Base-by-base conservation (phyloP, 2,888 invertebrate species). In the Ceraclea dissimilis region DNA sequence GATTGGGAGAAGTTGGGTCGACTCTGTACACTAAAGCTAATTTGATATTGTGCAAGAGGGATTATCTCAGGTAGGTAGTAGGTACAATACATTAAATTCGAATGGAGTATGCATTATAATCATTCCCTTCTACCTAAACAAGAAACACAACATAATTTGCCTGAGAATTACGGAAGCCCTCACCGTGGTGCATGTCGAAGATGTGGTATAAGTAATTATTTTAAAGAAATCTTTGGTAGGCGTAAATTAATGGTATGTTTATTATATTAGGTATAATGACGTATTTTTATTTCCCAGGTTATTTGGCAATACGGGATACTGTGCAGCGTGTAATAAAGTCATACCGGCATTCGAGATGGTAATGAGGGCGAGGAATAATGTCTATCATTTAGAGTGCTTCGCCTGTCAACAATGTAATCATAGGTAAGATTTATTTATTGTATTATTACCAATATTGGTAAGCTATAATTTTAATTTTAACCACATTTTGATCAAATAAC, bases 261-360 rank as follows among this genome's bases (percentile, higher is more conserved):
- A n/a, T n/a, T n/a, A n/a, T n/a, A n/a, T n/a, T n/a, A n/a, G n/a
- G n/a, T n/a, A n/a, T n/a, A n/a, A n/a, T n/a, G n/a, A n/a, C n/a
- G n/a, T n/a, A n/a, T n/a, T n/a, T 43, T 43, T 13, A 16, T 43
- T 43, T 26, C 10, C n/a, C 73, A 90, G 90, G 78, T 80, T 97
- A 70, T 97, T 97, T 70, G 96, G 96, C 54, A 92, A 90, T 69
- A 95, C 94, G 16, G 96, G 96, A 22, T 92, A 92, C 74, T 98
- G 97, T 75, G 91, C 96, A 26, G 96, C 96, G 18, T 98, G 98
- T 79, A 90, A 90, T 71, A 97, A 97, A 78, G 91, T 93, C 70
- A 98, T 98, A 70, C 97, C 97, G 2, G 96, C 97, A 52, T 97
- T 96, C 72, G 97, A 98, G 76, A 95, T 97, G 95, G 97, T 97